Base-by-base conservation (phyloP, 2,888 invertebrate genomes). In the Endotricha flammealis region DNA sequence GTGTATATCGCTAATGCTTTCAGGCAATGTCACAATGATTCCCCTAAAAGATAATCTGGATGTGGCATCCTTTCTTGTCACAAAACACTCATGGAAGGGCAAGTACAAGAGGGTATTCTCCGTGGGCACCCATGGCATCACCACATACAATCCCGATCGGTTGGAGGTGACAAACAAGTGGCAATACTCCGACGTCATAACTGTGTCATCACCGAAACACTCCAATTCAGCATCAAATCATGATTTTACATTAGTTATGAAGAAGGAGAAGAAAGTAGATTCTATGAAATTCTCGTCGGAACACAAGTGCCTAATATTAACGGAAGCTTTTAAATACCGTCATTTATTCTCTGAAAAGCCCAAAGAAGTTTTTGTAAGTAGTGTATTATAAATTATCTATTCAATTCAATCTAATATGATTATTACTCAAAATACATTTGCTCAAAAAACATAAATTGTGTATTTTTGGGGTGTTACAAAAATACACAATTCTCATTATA, bases 81-180 rank as follows among this genome's bases (percentile, higher is more conserved):
- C 95, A 20, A 99, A 99, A 86, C 97, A 98, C 78, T 97, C 95
- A 13, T 99, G 99, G 99, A 98, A 97, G 80, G 99, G 99, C 74
- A 98, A 96, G 93, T 99, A 99, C 85, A 98, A 97, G 78, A 90
- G 99, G 57, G 95, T 99, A 62, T 96, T 99, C 73, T 97, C 99
- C 5, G 92, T 99, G 64, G 99, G 99, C 36, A 95, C 96, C 24
- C 91, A 92, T 69, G 98, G 98, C 17, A 95, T 99, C 56, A 96
- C 98, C 29, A 99, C 99, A 1, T 99, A 99, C 81, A 98, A 98
- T 82, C 98, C 86, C 0, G 86, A 86, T 40, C 69, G 82, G 7
- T 45, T 86, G 60, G 85, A 85, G 65, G 83, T 86, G 47, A 99
- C 99, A 36, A 99, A 99, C 85, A 94, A 95, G 79, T 96, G 96